Base-by-base conservation (phyloP, 2,797 vertebrate species). In the Acrossocheilus fasciatus region DNA sequence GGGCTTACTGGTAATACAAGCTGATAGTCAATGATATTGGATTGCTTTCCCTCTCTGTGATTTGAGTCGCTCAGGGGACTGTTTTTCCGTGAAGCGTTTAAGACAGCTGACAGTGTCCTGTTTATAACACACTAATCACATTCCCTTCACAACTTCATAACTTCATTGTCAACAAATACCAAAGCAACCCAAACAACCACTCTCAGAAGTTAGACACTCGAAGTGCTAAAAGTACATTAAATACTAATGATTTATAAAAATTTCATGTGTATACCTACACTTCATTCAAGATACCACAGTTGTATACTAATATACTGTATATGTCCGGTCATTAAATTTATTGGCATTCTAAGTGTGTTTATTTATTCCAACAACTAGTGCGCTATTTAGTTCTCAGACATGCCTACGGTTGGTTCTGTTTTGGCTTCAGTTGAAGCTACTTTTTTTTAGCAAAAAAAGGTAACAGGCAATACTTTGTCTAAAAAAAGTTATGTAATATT, bases 11-110 rank as follows among this genome's bases (percentile, higher is more conserved):
- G 50, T 41, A 57, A 76, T 68, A 39, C 36, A 52, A 34, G 64
- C 20, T 69, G 17, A 54, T 23, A 17, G 57, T 64, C 7, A 39
- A 26, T 83, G 68, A 66, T 64, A 50, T 83, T 68, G 66, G 62
- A 78, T 83, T 72, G 72, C 20, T 79, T 73, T 47, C 41, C 68
- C 36, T 84, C 41, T 75, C 59, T 36, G 45, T 52, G 77, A 87
- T 52, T 81, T 52, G 69, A 68, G 76, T 23, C 14, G 2, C 75
- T 68, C 45, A 9, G 15, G 14, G 30, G 50, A 82, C 17, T 47
- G 30, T 74, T 62, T 82, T 70, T 74, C 23, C 18, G 4, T 78
- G 23, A 68, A 73, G 66, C 11, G 12, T 73, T 84, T 62, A 26
- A 85, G 52, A 73, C 83, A 57, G 45, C 62, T 78, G 74, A 78